Conservation (phyloP, 2,113 vertebrate genomes). For the Mesembrinibis cayennensis region DNA sequence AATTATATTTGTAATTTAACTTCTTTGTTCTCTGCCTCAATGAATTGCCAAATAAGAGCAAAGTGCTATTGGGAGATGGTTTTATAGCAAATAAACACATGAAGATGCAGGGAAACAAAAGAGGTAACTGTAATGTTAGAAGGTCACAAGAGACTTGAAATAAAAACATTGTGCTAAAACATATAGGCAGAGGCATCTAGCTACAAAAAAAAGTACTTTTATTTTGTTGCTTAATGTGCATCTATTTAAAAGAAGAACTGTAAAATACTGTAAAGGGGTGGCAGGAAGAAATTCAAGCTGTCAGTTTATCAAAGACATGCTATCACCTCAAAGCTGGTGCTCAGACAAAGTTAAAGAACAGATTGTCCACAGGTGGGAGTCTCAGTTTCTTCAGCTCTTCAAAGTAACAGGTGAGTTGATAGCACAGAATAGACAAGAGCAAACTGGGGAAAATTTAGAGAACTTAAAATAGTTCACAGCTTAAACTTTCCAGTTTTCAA, state of each 20-base stretch:
- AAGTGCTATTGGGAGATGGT: not conserved
- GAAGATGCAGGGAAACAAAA: not conserved
- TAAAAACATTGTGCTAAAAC: not conserved
- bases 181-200: not conserved
- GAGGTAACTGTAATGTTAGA: not conserved
- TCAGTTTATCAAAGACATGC: not conserved
- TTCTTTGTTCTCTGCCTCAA: slow-evolving; percentile 7
- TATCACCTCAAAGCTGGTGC: not conserved
- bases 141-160: not conserved
- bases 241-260: not conserved
- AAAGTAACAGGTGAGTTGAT: not conserved
- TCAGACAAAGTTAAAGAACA: not conserved
- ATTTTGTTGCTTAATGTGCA: not conserved
- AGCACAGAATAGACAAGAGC: not conserved
- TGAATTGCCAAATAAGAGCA: not conserved
- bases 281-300: not conserved
- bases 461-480: not conserved
- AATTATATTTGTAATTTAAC: not conserved
- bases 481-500: not conserved
- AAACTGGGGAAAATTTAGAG: not conserved
- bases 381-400: not conserved
- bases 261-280: not conserved
- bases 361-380: not conserved
- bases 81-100: not conserved
- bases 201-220: not conserved